These are phyloP conservation scores for Embiotoca jacksoni DNA, from an alignment of 2,113 vertebrate genomes.

Conservation along the genomic window DNA sequence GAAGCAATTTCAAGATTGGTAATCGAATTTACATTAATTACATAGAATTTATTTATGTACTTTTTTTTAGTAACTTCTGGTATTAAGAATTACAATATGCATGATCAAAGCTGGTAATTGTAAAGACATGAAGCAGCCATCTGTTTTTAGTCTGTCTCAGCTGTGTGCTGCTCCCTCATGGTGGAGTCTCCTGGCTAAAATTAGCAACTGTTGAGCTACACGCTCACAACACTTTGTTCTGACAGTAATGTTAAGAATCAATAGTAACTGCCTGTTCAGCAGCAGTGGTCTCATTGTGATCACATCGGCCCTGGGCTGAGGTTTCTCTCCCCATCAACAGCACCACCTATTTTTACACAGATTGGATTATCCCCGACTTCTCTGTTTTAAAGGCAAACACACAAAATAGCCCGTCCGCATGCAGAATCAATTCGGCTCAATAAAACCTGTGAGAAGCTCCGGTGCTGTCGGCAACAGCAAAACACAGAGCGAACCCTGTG, in stretches of 20 bases:
- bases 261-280: constrained; percentile 28
- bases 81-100: neutral
- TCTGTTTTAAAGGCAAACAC: neutral
- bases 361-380: neutral
- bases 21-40: too few species aligned
- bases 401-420: neutral
- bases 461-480: constrained; percentile 5
- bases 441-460: constrained; percentile 18
- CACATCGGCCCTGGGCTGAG: neutral
- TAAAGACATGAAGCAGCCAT: constrained; percentile 26
- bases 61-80: neutral
- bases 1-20: neutral
- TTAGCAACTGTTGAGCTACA: constrained; percentile 16
- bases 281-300: neutral
- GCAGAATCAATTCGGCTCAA: constrained; percentile 10
- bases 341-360: neutral
- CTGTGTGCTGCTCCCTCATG: constrained; percentile 60
- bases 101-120: constrained; percentile 3
- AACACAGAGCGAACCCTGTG: constrained; percentile 57
- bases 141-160: constrained; percentile 17
- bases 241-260: constrained; percentile 38
- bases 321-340: neutral
- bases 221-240: constrained; percentile 46
- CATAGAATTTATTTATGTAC: neutral
- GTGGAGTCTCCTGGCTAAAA: constrained; percentile 40